These are phyloP conservation scores for Dendrolimus houi DNA, from an alignment of 2,888 invertebrate species.

Conservation along the genomic window DNA sequence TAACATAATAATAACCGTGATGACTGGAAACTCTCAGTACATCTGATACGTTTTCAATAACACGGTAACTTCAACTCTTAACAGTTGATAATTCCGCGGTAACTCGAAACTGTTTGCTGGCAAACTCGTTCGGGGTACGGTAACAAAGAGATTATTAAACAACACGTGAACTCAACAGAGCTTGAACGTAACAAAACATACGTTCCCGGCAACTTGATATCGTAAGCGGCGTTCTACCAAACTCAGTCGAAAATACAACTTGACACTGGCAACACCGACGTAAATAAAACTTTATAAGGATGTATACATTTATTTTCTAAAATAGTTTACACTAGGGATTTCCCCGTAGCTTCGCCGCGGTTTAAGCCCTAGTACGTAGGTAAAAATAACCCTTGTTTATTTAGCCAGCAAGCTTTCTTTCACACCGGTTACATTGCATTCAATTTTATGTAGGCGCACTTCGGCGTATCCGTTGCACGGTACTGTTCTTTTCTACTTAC, in stretches of 20 bases:
- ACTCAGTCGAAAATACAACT: not conserved
- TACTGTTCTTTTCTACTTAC: no score
- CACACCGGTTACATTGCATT: no score
- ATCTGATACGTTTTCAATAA: not conserved
- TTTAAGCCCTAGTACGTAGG: no score
- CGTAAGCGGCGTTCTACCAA: not conserved
- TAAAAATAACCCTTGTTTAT: no score
- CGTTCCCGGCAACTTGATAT: not conserved
- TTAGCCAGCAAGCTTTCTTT: no score
- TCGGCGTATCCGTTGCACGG: no score
- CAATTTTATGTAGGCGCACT: no score
- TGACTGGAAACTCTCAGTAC: not conserved
- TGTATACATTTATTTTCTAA: no score
- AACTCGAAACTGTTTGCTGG: not conserved
- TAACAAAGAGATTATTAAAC: not conserved
- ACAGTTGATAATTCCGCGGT: not conserved
- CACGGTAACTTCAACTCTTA: not conserved
- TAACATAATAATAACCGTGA: no score
- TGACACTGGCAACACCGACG: not conserved
- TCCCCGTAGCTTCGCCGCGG: no score
- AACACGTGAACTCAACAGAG: not conserved
- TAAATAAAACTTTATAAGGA: not conserved
- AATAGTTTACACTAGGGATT: no score
- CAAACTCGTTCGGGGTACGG: not conserved
- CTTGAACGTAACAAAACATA: conserved; percentile 1